Percentiles rank a stretch among this genome's conserved stretches.
phyloP scores from a whole-genome alignment of 2,113 vertebrate genomes.

The Solenodon paradoxus region DNA sequence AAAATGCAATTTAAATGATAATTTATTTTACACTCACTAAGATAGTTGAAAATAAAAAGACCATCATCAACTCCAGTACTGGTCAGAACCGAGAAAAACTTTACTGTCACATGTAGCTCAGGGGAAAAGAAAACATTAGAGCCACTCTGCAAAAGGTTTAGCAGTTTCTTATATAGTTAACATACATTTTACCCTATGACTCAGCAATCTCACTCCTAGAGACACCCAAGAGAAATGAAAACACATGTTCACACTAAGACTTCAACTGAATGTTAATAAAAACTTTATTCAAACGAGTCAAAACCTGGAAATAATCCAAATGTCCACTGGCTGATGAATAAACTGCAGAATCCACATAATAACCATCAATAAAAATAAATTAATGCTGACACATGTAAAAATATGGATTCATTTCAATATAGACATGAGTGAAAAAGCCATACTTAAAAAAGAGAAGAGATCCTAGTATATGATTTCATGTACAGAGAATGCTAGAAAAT shows the following conservation, averaged over 20 bases:
- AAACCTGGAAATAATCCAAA: background rate
- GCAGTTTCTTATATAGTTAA: background rate
- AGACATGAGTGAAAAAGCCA: background rate
- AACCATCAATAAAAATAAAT: background rate
- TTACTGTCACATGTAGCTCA: background rate
- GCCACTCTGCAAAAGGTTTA: background rate
- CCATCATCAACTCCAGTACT: background rate
- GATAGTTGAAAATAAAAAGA: background rate
- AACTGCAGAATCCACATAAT: background rate
- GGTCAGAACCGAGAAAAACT: background rate
- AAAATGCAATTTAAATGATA: background rate
- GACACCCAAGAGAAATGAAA: background rate
- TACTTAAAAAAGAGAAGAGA: background rate
- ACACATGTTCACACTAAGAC: background rate
- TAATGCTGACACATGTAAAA: background rate
- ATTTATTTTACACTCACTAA: background rate
- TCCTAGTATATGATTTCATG: background rate
- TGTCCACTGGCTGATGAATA: background rate
- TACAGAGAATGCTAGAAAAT: slow-evolving; percentile 7
- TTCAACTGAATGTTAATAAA: background rate
- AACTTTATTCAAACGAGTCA: background rate
- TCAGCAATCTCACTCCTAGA: background rate
- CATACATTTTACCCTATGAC: background rate
- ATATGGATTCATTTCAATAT: background rate
- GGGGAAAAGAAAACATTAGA: background rate